These are phyloP conservation scores for Xylophagus ater DNA, from an alignment of 2,888 invertebrate species.

Conservation along the genomic window DNA sequence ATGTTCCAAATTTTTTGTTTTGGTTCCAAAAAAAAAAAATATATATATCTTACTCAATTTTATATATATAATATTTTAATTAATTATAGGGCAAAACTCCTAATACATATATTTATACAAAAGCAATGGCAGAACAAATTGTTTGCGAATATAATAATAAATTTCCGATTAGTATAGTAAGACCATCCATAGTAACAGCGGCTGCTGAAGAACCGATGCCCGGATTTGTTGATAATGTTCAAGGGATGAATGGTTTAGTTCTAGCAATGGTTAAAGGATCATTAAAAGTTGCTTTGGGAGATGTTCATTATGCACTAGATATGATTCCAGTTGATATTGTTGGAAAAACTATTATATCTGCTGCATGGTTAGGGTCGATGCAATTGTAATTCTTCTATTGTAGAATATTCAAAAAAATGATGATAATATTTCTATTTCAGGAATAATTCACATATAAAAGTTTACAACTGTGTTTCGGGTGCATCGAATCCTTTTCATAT, in stretches of 20 bases:
- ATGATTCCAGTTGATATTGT: conserved; percentile 81
- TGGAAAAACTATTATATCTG: conserved; percentile 68
- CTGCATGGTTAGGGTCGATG: conserved; percentile 70
- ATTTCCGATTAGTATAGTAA: conserved; percentile 71
- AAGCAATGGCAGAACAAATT: conserved; percentile 75
- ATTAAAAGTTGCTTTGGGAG: conserved; percentile 63
- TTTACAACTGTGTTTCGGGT: conserved; percentile 85
- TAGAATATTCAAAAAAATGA: no score
- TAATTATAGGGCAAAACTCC: no score
- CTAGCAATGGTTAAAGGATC: conserved; percentile 67
- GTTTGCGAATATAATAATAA: conserved; percentile 53
- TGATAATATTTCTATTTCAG: no score
- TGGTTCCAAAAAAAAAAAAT: no score
- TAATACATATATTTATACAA: no score
- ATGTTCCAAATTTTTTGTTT: no score
- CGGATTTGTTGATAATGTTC: conserved; percentile 86
- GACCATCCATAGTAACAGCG: conserved; percentile 73
- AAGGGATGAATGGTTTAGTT: conserved; percentile 65
- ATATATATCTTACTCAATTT: no score
- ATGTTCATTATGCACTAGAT: conserved; percentile 60
- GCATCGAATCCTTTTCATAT: conserved; percentile 68
- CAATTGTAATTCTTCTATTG: no score
- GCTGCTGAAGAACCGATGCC: conserved; percentile 62
- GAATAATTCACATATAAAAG: conserved; percentile 44
- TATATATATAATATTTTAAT: no score